Base-by-base conservation (phyloP, 2,797 vertebrate species). In the Pagetopsis macropterus region DNA sequence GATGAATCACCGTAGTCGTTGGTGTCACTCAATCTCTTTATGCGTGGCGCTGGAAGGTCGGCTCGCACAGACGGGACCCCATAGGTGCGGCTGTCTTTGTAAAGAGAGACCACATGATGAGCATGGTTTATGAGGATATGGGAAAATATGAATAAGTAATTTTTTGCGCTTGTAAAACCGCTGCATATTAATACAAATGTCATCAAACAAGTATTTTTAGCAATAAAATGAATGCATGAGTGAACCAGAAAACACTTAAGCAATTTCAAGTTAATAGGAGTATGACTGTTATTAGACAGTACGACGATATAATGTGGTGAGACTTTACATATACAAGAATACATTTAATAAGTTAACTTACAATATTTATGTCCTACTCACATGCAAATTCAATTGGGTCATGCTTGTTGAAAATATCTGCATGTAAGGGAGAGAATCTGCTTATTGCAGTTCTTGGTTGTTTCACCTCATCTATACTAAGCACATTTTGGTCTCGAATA, bases 1-100 rank as follows among this genome's bases (percentile, higher is more conserved):
- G 93, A 81, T 0, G 89, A 64, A 3, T 96, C 95, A 0, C 96
- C 96, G 2, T 98, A 98, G 88, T 97, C 96, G 17, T 56, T 94
- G 5, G 56, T 85, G 83, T 98, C 96, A 19, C 90, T 87, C 71
- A 97, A 6, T 9, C 91, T 90, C 58, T 75, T 91, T 83, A 95
- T 76, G 46, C 45, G 91, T 3, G 97, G 97, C 41, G 87, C 91
- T 0, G 95, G 84, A 67, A 96, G 79, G 86, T 98, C 96, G 0
- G 84, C 89, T 50, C 94, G 94, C 75, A 97, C 62, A 1, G 92
- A 91, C 23, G 96, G 96, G 67, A 96, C 50, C 11, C 97, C 96
- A 9, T 13, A 93, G 21, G 83, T 70, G 0, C 82, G 94, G 64
- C 82, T 76, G 79, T 84, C 97, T 98, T 57, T 4, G 21, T 16